Conservation (phyloP, 1,140 invertebrate genomes). For the Mercenaria mercenaria region DNA sequence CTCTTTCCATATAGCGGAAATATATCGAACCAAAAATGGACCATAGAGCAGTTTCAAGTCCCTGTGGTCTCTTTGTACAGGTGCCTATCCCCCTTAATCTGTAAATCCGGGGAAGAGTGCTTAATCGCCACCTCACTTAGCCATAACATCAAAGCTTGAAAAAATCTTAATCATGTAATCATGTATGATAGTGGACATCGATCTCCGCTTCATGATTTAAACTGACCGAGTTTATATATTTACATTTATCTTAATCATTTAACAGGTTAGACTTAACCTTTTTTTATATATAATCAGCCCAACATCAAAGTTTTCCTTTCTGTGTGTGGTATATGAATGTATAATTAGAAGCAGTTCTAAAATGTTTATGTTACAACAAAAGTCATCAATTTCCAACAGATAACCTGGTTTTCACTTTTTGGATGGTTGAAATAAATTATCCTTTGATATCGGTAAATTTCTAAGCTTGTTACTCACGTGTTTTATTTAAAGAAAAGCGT, state of each 20-base stretch:
- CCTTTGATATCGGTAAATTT: background rate
- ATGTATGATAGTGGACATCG: background rate
- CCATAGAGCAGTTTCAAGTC: too few relatives aligned
- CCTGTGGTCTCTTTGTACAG: background rate
- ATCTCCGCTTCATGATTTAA: background rate
- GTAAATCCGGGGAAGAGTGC: background rate
- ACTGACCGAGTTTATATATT: background rate
- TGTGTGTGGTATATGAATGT: too few relatives aligned
- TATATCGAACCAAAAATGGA: too few relatives aligned
- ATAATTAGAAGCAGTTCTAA: too few relatives aligned
- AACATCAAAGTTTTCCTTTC: too few relatives aligned
- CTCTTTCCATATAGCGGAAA: too few relatives aligned
- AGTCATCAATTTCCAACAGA: background rate
- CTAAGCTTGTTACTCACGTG: too few relatives aligned
- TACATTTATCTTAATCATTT: too few relatives aligned
- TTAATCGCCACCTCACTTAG: background rate
- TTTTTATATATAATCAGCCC: too few relatives aligned
- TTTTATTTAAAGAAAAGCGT: too few relatives aligned
- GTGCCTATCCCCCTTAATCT: background rate
- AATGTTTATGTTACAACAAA: background rate
- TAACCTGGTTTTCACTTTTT: constrained; percentile 11
- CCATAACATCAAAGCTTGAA: background rate
- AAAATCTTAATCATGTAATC: background rate
- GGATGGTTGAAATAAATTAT: background rate
- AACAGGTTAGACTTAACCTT: too few relatives aligned